Percentiles rank a stretch among this genome's conserved stretches.
phyloP scores from a whole-genome alignment of 2,797 vertebrate genomes.

The Cyprinella venusta region DNA sequence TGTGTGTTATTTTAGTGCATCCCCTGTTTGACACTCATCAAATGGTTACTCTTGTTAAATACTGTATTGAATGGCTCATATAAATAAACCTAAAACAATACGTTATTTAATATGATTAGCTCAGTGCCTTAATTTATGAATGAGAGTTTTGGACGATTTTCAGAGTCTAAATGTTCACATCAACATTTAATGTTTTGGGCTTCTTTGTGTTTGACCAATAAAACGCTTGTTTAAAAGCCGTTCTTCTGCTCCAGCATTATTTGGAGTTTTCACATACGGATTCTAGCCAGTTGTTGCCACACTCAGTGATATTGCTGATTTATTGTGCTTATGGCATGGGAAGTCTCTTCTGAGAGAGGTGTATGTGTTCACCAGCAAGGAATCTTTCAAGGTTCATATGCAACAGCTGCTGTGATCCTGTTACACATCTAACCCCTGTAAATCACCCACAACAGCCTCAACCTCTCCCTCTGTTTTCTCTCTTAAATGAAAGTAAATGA shows the following conservation, averaged over 20 bases:
- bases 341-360: neutral
- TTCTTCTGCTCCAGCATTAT: neutral
- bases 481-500: neutral
- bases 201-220: conserved; percentile 1
- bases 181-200: neutral
- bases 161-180: neutral
- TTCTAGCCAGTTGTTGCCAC: neutral
- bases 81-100: neutral
- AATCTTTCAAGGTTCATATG: conserved; percentile 6
- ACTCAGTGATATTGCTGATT: conserved; percentile 7
- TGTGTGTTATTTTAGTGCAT: neutral
- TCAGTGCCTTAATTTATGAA: conserved; percentile 40
- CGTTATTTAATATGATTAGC: neutral
- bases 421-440: neutral
- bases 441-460: neutral
- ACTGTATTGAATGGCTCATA: neutral
- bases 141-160: neutral
- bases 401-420: conserved; percentile 21
- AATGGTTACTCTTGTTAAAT: neutral
- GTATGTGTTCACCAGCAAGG: conserved; percentile 1
- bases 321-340: conserved; percentile 2
- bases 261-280: conserved; percentile 11
- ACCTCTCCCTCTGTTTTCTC: neutral
- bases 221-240: conserved; percentile 1
- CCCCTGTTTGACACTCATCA: neutral